These are phyloP conservation scores for Malthinus seriepunctatus DNA, from an alignment of 2,888 invertebrate species.

Conservation along the genomic window DNA sequence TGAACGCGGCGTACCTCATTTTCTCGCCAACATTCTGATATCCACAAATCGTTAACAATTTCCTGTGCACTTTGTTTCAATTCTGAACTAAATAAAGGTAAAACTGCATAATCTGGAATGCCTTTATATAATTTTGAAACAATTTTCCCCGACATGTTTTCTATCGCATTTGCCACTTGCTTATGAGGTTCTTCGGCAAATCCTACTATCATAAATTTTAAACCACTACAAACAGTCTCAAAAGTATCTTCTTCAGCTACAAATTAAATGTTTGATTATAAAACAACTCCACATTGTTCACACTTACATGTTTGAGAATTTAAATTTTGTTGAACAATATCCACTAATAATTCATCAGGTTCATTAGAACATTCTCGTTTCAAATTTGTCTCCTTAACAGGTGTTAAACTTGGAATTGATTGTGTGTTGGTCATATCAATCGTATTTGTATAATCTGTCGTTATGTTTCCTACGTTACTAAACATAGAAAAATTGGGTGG, in stretches of 20 bases:
- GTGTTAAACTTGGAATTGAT: conserved; percentile 1
- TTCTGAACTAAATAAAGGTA: conserved; percentile 53
- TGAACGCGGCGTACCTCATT: conserved; percentile 62
- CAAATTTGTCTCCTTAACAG: conserved; percentile 1
- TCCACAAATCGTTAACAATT: conserved; percentile 72
- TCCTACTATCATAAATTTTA: conserved; percentile 52
- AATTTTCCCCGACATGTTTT: conserved; percentile 60
- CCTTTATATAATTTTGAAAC: conserved; percentile 57
- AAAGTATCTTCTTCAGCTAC: conserved; percentile 45
- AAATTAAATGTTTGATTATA: background rate
- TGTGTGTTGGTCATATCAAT: conserved; percentile 19
- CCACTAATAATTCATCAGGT: conserved; percentile 40
- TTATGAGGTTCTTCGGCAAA: conserved; percentile 53
- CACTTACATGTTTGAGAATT: conserved; percentile 24
- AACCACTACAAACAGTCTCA: conserved; percentile 37
- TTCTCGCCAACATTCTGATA: conserved; percentile 68
- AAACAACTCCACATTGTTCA: conserved; percentile 9
- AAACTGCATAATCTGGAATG: conserved; percentile 68
- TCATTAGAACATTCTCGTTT: conserved; percentile 28
- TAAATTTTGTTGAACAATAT: conserved; percentile 45
- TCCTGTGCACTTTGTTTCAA: conserved; percentile 54
- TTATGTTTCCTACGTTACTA: conserved; percentile 49
- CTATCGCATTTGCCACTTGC: conserved; percentile 56
- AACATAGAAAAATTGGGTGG: conserved; percentile 57
- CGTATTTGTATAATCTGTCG: conserved; percentile 27